phyloP scores from a whole-genome alignment of 2,113 vertebrate genomes.

The Platichthys flesus region DNA sequence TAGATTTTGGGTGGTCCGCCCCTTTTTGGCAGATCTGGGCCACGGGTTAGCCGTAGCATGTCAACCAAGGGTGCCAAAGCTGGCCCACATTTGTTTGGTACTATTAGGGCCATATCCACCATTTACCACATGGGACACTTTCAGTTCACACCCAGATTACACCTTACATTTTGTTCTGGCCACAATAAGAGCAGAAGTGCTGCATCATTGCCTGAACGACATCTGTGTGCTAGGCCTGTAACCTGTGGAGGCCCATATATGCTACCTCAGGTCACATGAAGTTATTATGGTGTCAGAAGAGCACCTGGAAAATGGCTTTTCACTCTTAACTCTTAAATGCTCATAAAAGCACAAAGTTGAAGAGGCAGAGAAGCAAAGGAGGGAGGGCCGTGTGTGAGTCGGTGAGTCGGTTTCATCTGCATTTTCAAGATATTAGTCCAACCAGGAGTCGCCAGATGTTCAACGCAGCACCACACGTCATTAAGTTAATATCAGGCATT shows the following conservation, averaged over 20 bases:
- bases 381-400: not conserved
- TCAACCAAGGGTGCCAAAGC: no score
- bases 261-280: not conserved
- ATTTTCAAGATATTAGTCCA: constrained; percentile 19
- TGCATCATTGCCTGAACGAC: not conserved
- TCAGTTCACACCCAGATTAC: no score
- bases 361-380: not conserved
- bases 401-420: not conserved
- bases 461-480: constrained; percentile 5
- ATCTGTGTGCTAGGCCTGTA: not conserved
- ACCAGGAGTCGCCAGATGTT: constrained; percentile 41
- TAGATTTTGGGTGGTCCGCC: no score
- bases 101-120: no score
- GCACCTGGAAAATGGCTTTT: not conserved
- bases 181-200: not conserved
- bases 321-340: not conserved
- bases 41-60: no score
- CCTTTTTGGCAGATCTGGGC: no score
- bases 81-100: no score
- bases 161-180: not conserved
- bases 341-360: not conserved
- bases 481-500: constrained; percentile 37
- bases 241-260: not conserved
- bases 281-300: not conserved
- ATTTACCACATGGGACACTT: no score